phyloP scores from a whole-genome alignment of 2,113 vertebrate species.

The Psilopogon haemacephalus region DNA sequence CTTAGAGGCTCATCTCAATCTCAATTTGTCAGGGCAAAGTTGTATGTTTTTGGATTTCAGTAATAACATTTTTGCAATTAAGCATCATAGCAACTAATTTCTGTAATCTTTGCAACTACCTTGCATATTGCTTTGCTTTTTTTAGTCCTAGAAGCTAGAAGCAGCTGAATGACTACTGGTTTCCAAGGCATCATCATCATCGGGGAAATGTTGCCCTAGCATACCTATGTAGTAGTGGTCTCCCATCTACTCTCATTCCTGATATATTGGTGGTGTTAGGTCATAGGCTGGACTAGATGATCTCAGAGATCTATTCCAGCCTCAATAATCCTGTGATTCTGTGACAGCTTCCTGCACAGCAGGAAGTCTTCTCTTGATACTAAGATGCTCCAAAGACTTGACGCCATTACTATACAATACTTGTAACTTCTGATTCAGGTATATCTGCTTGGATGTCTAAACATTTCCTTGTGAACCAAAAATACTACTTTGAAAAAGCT shows the following conservation, averaged over 20 bases:
- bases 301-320: too few species aligned
- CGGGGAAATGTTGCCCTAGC: background rate
- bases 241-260: background rate
- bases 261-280: too few species aligned
- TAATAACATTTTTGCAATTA: background rate
- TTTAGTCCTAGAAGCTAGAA: background rate
- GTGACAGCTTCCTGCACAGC: background rate
- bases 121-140: background rate
- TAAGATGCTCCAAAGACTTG: background rate
- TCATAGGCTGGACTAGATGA: too few species aligned
- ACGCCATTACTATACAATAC: background rate
- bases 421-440: background rate
- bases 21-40: background rate
- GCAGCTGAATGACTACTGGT: background rate
- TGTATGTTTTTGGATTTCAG: background rate
- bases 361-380: background rate
- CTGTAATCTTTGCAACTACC: background rate
- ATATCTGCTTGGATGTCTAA: background rate
- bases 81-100: background rate
- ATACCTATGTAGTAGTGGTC: background rate
- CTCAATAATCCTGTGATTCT: too few species aligned
- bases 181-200: background rate
- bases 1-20: background rate
- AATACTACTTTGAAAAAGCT: background rate
- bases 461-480: background rate